Evolutionary conservation across 2,888 invertebrate species (phyloP).

Genomic region (Agrotis puta): DNA sequence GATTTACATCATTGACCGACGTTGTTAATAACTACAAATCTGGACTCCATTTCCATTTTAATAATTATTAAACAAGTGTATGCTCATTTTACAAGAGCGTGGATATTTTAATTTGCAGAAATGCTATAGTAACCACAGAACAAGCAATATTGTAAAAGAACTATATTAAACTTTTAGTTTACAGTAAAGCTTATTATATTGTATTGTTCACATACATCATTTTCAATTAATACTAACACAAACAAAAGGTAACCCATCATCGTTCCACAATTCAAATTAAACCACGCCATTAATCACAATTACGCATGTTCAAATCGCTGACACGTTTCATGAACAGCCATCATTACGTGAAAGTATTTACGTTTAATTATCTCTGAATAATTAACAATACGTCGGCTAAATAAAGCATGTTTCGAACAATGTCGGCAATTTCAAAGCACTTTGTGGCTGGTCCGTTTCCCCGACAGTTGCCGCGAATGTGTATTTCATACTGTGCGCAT

Average conservation of each 20-base stretch:
- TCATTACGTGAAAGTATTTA: constrained; percentile 41
- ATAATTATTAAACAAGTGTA: neutral
- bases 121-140: neutral
- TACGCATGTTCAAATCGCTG: constrained; percentile 50
- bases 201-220: neutral
- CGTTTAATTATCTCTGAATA: constrained; percentile 46
- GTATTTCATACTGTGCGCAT: constrained; percentile 64
- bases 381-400: constrained; percentile 40
- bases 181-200: too few species aligned
- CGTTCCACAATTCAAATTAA: constrained; percentile 40
- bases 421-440: constrained; percentile 53
- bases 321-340: constrained; percentile 39
- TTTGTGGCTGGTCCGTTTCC: constrained; percentile 45
- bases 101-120: neutral
- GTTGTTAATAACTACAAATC: neutral
- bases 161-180: too few species aligned
- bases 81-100: neutral
- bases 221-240: constrained; percentile 34
- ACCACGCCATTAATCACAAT: constrained; percentile 55
- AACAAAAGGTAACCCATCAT: constrained; percentile 43
- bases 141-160: too few species aligned
- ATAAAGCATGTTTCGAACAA: constrained; percentile 54
- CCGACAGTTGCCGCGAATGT: constrained; percentile 54
- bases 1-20: constrained; percentile 13
- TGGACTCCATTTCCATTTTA: neutral